Base-by-base conservation (phyloP, 2,797 vertebrate genomes). In the Epinephelus awoara region DNA sequence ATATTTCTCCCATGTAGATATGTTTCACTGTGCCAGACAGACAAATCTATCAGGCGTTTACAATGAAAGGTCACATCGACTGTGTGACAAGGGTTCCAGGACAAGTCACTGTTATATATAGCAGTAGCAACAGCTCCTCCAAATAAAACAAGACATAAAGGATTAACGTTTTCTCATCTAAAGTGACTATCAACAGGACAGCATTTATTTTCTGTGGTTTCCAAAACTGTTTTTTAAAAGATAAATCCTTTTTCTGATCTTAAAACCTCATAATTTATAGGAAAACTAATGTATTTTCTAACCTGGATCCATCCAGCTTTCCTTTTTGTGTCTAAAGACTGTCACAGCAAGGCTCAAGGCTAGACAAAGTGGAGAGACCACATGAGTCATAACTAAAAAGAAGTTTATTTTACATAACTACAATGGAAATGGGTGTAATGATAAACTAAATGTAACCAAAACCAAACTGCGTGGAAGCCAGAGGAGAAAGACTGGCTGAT, bases 11-110 rank as follows among this genome's bases (percentile, higher is more conserved):
- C 18, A 52, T 10, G 18, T 29, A 29, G 27, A 29, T 29, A 29
- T 44, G 18, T 51, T 77, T 46, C n/a, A 46, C 51, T 69, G 54
- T 3, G 2, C 8, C 6, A 49, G 46, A 29, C 18, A 2, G 62
- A 29, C 12, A 55, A 55, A 51, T 80, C 9, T 57, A 49, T 0
- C 25, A 65, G 44, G 17, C 49, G 75, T 63, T 80, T 18, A 8
- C 54, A 62, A 40, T 34, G n/a, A 74, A 18, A 0, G 17, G 25
- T 23, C 19, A 63, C 0, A 4, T 0, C 55, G 18, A 66, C 29
- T 21, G 15, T 55, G 4, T 51, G 50, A 70, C 27, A 18, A 23
- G 10, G 67, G 54, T 51, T 66, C 65, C 17, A 29, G 61, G 59
- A 50, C 21, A 68, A 47, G 19, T n/a, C n/a, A 56, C 19, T 47